A percentile compares a stretch with the other conserved stretches of the same genome.
Conservation (phyloP, 2,113 vertebrate species). For the Alouatta palliata region DNA sequence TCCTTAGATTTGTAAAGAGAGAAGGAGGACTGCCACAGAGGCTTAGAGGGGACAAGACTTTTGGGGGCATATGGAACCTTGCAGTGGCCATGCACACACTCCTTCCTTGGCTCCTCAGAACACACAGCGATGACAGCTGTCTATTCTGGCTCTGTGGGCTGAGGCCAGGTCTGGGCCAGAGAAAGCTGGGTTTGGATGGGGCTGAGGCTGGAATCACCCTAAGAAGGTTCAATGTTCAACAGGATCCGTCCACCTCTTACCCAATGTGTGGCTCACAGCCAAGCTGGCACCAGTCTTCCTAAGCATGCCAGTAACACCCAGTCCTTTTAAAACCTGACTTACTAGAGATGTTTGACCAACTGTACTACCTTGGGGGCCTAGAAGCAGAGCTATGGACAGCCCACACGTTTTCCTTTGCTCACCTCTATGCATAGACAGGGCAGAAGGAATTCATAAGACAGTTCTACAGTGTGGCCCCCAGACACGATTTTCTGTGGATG, state of each 20-base stretch:
- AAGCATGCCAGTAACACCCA: not conserved
- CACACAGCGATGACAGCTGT: not conserved
- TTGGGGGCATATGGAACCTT: not conserved
- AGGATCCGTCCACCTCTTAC: not conserved
- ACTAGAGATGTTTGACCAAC: not conserved
- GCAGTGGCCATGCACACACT: not conserved
- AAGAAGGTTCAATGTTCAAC: not conserved
- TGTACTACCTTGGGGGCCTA: not conserved
- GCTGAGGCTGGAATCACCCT: not conserved
- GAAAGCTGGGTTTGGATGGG: not conserved
- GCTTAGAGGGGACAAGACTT: not conserved
- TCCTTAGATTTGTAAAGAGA: not conserved
- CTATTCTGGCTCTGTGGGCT: not conserved
- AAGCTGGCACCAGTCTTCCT: not conserved
- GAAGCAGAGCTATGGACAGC: not conserved
- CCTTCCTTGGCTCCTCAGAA: not conserved
- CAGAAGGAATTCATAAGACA: constrained; percentile 84
- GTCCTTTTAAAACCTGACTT: not conserved
- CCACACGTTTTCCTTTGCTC: not conserved
- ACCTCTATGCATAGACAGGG: constrained; percentile 88
- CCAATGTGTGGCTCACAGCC: not conserved
- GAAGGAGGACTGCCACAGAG: not conserved
- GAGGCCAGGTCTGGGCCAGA: not conserved
- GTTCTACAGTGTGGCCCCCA: constrained; percentile 31
- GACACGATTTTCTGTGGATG: constrained; percentile 74